phyloP scores from a whole-genome alignment of 2,797 vertebrate species.

The Muscicapa striata region DNA sequence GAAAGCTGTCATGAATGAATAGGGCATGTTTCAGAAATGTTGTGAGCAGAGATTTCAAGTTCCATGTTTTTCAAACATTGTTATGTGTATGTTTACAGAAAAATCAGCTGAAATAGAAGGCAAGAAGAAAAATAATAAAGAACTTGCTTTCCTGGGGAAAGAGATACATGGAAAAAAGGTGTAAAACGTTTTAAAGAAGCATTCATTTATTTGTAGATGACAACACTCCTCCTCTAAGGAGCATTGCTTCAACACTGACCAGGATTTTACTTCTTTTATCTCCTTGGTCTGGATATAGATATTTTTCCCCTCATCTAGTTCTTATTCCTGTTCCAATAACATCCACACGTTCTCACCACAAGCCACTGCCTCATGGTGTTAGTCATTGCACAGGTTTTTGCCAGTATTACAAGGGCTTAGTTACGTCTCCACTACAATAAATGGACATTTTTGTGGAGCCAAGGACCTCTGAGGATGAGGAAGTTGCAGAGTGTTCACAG shows the following conservation, averaged over 20 bases:
- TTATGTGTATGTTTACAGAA: neutral
- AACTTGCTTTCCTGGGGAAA: neutral
- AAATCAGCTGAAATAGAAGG: neutral
- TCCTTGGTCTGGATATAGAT: neutral
- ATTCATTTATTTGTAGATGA: neutral
- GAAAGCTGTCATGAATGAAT: neutral
- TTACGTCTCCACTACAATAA: neutral
- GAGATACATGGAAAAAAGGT: neutral
- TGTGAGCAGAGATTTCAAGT: neutral
- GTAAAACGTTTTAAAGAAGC: neutral
- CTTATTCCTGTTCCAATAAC: neutral
- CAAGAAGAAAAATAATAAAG: neutral
- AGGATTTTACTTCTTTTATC: neutral
- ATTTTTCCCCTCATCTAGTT: neutral
- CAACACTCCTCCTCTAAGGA: neutral
- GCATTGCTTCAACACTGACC: neutral
- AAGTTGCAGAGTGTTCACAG: conserved; percentile 21
- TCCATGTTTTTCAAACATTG: neutral
- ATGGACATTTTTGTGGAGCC: conserved; percentile 1
- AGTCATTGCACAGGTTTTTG: neutral
- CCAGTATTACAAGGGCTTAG: neutral
- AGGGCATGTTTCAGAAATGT: neutral
- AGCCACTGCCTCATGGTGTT: neutral
- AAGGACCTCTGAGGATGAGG: conserved; percentile 36
- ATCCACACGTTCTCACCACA: neutral